A percentile compares a stretch with the other conserved stretches of the same genome.
These are phyloP conservation scores for Nematolebias whitei DNA, from an alignment of 2,113 vertebrate genomes.

Conservation along the genomic window DNA sequence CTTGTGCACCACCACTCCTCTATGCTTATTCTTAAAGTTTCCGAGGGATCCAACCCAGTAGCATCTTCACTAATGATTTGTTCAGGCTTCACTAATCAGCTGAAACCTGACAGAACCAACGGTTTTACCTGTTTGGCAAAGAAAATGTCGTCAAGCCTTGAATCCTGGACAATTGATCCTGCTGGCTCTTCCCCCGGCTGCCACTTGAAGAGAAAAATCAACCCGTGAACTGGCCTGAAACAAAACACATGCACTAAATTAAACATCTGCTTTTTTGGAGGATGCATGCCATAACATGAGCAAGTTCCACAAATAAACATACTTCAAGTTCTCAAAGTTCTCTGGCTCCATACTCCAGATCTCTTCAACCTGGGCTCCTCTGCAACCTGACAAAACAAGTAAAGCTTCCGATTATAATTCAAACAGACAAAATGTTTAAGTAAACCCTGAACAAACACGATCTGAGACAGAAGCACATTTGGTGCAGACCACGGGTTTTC, in stretches of 20 bases:
- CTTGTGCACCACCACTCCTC: too few relatives aligned
- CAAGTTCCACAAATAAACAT: slow-evolving; percentile 13
- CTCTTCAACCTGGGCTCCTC: slow-evolving; percentile 97
- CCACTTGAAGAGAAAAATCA: slow-evolving; percentile 99
- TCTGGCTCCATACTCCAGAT: slow-evolving; percentile 99
- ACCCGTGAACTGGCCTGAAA: slow-evolving; percentile 94
- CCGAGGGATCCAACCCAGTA: too few relatives aligned
- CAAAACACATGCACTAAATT: neutral
- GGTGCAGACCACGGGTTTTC: too few relatives aligned
- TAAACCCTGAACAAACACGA: neutral
- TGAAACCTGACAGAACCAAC: neutral
- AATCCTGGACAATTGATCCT: slow-evolving; percentile 97
- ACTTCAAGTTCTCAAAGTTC: slow-evolving; percentile 98
- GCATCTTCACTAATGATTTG: too few relatives aligned
- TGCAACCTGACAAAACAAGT: slow-evolving; percentile 84
- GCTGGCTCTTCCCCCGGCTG: slow-evolving; percentile 98
- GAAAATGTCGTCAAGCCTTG: slow-evolving; percentile 95
- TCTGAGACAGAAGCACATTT: fast-evolving
- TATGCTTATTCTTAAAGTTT: too few relatives aligned
- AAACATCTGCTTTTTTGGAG: neutral
- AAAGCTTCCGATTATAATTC: neutral
- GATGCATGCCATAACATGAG: neutral
- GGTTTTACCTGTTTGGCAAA: slow-evolving; percentile 94
- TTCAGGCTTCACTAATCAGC: neutral
- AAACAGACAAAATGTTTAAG: neutral